Evolutionary conservation across 2,888 invertebrate genomes (phyloP), one percentile per base, ranked within the genome.

Genomic region (Tillus elongatus): DNA sequence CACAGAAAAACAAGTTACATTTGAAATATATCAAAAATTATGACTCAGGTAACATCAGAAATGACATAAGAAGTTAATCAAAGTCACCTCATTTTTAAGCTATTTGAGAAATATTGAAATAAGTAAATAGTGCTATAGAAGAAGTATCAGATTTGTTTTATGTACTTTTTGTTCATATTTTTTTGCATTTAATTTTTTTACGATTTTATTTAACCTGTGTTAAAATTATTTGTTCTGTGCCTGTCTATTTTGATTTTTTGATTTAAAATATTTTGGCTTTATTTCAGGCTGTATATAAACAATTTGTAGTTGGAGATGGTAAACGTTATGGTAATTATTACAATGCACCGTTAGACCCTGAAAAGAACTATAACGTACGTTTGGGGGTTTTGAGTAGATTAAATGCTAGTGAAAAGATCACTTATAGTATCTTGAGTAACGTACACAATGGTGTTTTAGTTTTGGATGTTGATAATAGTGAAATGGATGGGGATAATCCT

Each of bases 1-100:
- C n/a, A n/a, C n/a, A n/a, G n/a, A n/a, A n/a, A n/a, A n/a, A n/a
- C n/a, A n/a, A n/a, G 26, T 26, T 31, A 13, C 8, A 13, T 29
- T 30, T n/a, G n/a, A n/a, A n/a, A n/a, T n/a, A n/a, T n/a, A n/a
- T n/a, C 3, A 77, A 79, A 2, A 90, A 86, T 59, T 92, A 92
- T 56, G 79, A 91, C 15, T 74, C 88, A 3, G 91, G 86, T 1
- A 83, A 88, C 61, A 64, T 92, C 41, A 72, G 76, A 36, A 77
- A 81, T 13, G 71, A 76, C 46, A 74, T 68, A 65, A 45, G 30
- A 35, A 12, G 28, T 30, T 24, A 13, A 4, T 19, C 13, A 33
- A 6, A 11, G 33, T 34, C 30, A 32, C 6, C 12, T 32, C 9
- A 11, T 15, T 14, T 11, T 14, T 32, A 4, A 4, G 6, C 8